Base-by-base conservation (phyloP, 2,797 vertebrate species). In the Coracias cyanogaster region DNA sequence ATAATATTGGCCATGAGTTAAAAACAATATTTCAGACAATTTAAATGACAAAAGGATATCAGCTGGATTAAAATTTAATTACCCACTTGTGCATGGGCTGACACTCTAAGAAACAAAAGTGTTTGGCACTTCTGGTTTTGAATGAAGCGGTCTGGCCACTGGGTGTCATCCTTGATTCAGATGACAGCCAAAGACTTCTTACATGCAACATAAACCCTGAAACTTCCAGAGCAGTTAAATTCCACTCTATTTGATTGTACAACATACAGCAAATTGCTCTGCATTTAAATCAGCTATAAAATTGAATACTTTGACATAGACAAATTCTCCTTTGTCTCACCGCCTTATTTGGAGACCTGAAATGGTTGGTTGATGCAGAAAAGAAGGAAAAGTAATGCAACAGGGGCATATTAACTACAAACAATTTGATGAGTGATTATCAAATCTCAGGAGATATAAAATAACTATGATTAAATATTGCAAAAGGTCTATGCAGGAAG, bases 111-210 rank as follows among this genome's bases (percentile, higher is more conserved):
- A 62, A 89, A 95, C 62, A 12, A 71, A 64, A 76, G 14, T 2
- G 39, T 21, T 45, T 49, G 33, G 21, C 28, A 58, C 18, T 70
- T 73, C 66, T 58, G 88, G 1, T 83, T 65, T 55, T 73, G 94
- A 96, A 88, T 94, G 96, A 92, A 96, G 41, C 46, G 22, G 4
- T 89, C 83, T 92, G 80, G 88, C 98, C 98, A 97, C 98, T 98
- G 98, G 98, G 97, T 98, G 98, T 98, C 98, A 97, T 94, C 95
- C 97, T 96, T 97, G 97, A 83, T 89, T 96, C 96, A 97, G 96
- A 90, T 45, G 94, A 97, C 78, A 94, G 82, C 86, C 91, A 6
- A 64, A 58, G 33, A 43, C 85, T 67, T 95, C 31, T 60, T 49
- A 78, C 66, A 46, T 57, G 0, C 76, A 54, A 55, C 46, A 8